Evolutionary conservation across 2,797 vertebrate species (phyloP).

Genomic region (Xyrichtys novacula): DNA sequence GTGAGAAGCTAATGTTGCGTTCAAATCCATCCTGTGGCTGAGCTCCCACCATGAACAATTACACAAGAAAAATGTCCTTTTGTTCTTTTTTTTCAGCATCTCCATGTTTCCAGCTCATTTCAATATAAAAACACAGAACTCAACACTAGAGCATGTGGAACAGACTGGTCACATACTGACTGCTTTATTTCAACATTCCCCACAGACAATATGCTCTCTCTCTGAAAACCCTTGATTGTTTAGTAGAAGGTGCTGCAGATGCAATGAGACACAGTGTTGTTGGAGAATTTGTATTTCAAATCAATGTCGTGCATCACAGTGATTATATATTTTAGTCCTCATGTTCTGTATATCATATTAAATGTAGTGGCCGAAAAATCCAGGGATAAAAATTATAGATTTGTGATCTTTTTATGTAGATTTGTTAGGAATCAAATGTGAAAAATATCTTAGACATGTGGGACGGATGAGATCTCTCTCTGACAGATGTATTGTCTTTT

Average conservation of each 20-base stretch:
- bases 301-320: neutral
- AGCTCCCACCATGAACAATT: slow-evolving; percentile 30
- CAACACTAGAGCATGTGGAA: no score
- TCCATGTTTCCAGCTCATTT: neutral
- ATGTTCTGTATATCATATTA: neutral
- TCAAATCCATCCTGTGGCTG: slow-evolving; percentile 29
- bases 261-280: neutral
- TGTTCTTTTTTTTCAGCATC: slow-evolving; percentile 1
- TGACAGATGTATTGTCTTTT: no score
- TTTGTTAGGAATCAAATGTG: neutral
- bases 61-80: slow-evolving; percentile 29
- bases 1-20: slow-evolving; percentile 75
- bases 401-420: neutral
- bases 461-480: neutral
- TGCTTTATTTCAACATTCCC: no score
- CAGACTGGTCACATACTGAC: no score
- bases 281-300: neutral
- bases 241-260: neutral
- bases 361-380: neutral
- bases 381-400: neutral
- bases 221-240: neutral
- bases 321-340: neutral
- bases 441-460: neutral
- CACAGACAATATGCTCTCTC: no score
- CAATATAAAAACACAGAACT: no score